Conservation (phyloP, 1,140 invertebrate species). For the Zaprionus nigranus region DNA sequence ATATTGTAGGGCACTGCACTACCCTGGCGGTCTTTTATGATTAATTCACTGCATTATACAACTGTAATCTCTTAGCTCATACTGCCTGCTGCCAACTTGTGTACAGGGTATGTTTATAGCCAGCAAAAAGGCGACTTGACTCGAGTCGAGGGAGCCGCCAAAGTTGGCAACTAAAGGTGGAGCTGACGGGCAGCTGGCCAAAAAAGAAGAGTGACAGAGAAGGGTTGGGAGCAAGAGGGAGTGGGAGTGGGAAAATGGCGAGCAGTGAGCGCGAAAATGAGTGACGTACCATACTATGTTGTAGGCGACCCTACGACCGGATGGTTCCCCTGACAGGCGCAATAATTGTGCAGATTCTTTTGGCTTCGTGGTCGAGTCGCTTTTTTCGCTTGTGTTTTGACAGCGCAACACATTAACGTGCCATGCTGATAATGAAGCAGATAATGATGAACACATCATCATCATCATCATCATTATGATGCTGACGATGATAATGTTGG, state of each 20-base stretch:
- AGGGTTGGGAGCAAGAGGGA: background rate
- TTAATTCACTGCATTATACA: background rate
- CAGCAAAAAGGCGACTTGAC: background rate
- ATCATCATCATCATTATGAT: too few relatives aligned
- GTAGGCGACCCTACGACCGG: slow-evolving; percentile 3
- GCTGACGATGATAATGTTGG: slow-evolving; percentile 31
- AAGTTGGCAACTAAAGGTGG: slow-evolving; percentile 4
- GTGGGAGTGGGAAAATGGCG: background rate
- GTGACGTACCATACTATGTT: slow-evolving; percentile 49
- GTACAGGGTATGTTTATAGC: slow-evolving; percentile 18
- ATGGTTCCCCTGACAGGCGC: slow-evolving; percentile 52
- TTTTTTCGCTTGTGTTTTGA: slow-evolving; percentile 41
- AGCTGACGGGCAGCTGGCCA: slow-evolving; percentile 45
- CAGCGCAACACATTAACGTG: slow-evolving; percentile 71
- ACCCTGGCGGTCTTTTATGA: background rate
- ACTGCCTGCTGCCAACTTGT: too few relatives aligned
- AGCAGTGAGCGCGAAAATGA: slow-evolving; percentile 66
- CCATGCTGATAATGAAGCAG: slow-evolving; percentile 48
- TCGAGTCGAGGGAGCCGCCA: background rate
- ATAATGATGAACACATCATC: slow-evolving; percentile 31
- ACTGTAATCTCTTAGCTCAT: background rate
- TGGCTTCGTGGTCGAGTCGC: slow-evolving; percentile 8
- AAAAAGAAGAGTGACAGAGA: slow-evolving; percentile 17
- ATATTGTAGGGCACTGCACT: background rate
- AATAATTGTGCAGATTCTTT: slow-evolving; percentile 73